Evolutionary conservation across 2,113 vertebrate genomes (phyloP).

Genomic region (Bucco capensis): DNA sequence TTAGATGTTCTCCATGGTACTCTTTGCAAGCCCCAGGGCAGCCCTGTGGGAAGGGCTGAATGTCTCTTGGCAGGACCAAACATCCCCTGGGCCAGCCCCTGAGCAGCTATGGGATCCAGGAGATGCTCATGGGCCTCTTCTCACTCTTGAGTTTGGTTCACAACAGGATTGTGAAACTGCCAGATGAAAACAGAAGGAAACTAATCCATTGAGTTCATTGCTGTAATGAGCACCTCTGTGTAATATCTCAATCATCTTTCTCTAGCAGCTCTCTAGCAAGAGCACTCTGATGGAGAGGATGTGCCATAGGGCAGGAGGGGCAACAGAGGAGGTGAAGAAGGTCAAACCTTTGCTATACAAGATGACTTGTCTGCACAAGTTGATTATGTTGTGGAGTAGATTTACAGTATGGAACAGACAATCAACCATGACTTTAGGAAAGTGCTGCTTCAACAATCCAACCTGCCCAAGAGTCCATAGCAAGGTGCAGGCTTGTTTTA

Average conservation of each 20-base stretch:
- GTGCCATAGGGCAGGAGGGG: neutral
- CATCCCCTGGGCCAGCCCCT: neutral
- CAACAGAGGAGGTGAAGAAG: neutral
- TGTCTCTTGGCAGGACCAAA: neutral
- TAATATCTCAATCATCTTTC: neutral
- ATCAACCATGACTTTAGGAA: neutral
- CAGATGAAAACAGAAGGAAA: neutral
- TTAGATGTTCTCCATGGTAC: neutral
- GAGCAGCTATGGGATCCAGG: neutral
- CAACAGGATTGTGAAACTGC: neutral
- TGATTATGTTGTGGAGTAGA: neutral
- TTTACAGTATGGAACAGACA: neutral
- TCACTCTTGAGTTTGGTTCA: neutral
- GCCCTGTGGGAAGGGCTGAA: neutral
- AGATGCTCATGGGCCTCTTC: fast-evolving
- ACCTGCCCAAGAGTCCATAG: neutral
- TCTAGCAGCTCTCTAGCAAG: neutral
- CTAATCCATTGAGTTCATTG: neutral
- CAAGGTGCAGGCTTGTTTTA: fast-evolving
- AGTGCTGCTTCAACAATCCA: neutral
- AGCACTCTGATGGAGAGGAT: neutral
- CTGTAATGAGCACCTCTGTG: neutral
- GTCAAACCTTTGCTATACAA: neutral
- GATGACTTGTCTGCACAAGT: neutral
- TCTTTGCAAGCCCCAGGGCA: neutral